Base-by-base conservation (phyloP, 2,888 invertebrate species). In the Graphium colonna region DNA sequence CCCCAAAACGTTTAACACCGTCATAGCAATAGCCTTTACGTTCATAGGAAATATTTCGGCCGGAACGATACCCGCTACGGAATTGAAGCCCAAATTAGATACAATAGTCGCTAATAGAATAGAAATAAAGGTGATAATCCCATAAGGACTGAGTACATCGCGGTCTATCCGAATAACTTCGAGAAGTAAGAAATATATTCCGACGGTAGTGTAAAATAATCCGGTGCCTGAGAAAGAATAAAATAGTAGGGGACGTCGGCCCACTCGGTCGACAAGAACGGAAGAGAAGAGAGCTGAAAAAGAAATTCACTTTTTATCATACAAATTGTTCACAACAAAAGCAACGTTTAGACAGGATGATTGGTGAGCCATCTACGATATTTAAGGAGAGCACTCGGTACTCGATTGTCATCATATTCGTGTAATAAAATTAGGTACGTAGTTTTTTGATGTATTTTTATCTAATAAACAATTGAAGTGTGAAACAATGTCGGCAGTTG, bases 1-100 rank as follows among this genome's bases (percentile, higher is more conserved):
- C 0, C 84, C 80, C 58, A 86, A 80, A 4, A 91, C 71, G 52
- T 83, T 90, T 0, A 82, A 71, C 0, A 81, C 59, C 0, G 90
- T 89, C 52, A 91, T 83, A 0, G 91, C 92, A 0, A 84, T 65
- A 0, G 91, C 87, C 64, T 91, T 91, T 0, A 92, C 86, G 59
- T 91, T 91, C 1, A 91, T 75, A 0, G 92, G 90, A 56, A 92
- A 92, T 7, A 92, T 71, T 67, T 92, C 92, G 0, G 90, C 90
- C 9, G 55, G 57, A 13, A 90, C 77, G 52, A 91, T 73, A 47
- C 81, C 82, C 0, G 82, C 72, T n/a, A 91, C 61, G 0, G 91
- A 89, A 45, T 85, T 86, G 41, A 87, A 79, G 0, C 92, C 92
- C 18, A 85, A 16, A 9, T 72, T 71, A 0, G 79, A 69, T 0